phyloP scores from a whole-genome alignment of 2,113 vertebrate species.

The Gymnarchus niloticus region DNA sequence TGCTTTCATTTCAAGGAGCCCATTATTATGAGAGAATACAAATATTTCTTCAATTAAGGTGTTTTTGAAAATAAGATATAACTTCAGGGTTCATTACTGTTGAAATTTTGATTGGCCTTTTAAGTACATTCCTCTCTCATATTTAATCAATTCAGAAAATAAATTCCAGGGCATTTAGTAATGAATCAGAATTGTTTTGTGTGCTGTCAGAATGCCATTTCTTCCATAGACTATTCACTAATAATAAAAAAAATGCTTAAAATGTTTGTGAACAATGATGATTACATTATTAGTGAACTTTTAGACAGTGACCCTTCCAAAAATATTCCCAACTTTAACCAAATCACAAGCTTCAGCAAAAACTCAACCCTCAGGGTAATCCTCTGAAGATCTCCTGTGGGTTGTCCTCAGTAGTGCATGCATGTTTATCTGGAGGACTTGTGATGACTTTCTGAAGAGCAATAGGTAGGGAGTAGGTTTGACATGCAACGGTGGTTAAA shows the following conservation, averaged over 20 bases:
- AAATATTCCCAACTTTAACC: background rate
- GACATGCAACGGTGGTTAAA: background rate
- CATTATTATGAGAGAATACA: background rate
- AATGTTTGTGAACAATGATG: background rate
- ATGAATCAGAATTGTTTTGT: conserved; percentile 6
- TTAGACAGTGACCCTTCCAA: background rate
- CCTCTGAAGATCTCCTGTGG: background rate
- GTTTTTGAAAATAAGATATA: background rate
- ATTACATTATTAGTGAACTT: background rate
- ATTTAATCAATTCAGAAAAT: background rate
- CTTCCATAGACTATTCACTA: background rate
- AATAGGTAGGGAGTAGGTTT: background rate
- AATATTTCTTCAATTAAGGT: background rate
- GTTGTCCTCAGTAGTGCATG: background rate
- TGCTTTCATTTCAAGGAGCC: background rate
- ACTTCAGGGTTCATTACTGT: background rate
- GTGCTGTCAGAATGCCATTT: background rate
- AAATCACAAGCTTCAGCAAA: background rate
- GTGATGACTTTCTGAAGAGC: background rate
- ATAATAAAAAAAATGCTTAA: background rate
- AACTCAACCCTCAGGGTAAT: background rate
- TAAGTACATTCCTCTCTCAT: background rate
- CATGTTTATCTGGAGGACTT: background rate
- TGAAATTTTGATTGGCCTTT: background rate
- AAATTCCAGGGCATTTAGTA: background rate